phyloP scores from a whole-genome alignment of 2,888 invertebrate genomes.

The Drosophila ustulata region DNA sequence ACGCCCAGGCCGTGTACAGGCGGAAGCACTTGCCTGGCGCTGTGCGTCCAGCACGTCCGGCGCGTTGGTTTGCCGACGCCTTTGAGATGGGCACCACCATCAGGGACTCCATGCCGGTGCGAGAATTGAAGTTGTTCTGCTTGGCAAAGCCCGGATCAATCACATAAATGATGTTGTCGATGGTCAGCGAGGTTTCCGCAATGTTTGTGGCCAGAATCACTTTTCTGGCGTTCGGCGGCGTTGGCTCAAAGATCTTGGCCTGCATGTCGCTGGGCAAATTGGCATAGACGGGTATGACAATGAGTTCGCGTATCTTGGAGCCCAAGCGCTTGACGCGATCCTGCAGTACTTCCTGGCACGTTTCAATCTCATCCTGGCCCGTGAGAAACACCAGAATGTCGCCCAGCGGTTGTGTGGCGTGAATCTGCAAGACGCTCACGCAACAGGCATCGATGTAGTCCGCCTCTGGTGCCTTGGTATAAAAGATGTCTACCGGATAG shows the following conservation, averaged over 20 bases:
- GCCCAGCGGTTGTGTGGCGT: constrained; percentile 97
- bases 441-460: constrained; percentile 99
- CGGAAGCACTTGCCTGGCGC: constrained; percentile 99
- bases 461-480: constrained; percentile 99
- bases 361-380: constrained; percentile 96
- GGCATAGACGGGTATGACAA: constrained; percentile 98
- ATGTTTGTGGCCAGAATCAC: constrained; percentile 99
- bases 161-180: constrained; percentile 99
- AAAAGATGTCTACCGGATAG: constrained; percentile 99
- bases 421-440: constrained; percentile 98
- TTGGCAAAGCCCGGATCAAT: constrained; percentile 99
- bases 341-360: constrained; percentile 94
- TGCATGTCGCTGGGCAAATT: constrained; percentile 99
- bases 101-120: constrained; percentile 99
- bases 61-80: constrained; percentile 98
- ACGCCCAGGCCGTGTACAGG: constrained; percentile 99
- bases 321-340: constrained; percentile 97
- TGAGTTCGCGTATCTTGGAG: constrained; percentile 95
- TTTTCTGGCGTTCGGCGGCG: constrained; percentile 98
- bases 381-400: constrained; percentile 99
- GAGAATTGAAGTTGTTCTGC: constrained; percentile 98
- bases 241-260: constrained; percentile 99
- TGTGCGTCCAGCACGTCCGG: constrained; percentile 97
- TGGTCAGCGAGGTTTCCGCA: constrained; percentile 99
- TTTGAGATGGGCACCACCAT: constrained; percentile 99